These are phyloP conservation scores for Daubentonia madagascariensis DNA, from an alignment of 2,113 vertebrate genomes.

Conservation along the genomic window DNA sequence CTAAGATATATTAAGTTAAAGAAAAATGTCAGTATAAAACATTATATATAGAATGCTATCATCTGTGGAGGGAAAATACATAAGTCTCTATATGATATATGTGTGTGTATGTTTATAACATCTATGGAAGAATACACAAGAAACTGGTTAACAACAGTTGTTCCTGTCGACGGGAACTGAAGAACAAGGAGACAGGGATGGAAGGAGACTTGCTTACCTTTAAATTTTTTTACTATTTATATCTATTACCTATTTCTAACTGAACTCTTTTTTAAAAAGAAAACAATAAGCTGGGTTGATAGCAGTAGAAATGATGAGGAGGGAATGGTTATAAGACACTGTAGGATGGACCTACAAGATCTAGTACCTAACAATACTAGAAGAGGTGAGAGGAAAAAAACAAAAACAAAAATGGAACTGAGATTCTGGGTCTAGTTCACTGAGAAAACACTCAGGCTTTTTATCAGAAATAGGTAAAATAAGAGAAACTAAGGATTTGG, in stretches of 20 bases:
- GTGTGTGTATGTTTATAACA: not conserved
- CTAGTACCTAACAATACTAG: not conserved
- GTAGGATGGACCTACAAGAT: not conserved
- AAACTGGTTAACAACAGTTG: not conserved
- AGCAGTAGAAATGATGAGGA: not conserved
- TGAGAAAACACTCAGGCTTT: not conserved
- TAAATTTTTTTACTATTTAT: not conserved
- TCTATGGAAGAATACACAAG: not conserved
- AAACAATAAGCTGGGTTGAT: not conserved
- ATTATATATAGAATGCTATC: not conserved
- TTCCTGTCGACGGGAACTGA: not conserved
- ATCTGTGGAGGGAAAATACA: not conserved
- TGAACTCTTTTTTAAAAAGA: not conserved
- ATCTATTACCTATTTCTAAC: not conserved
- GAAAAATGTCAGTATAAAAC: not conserved
- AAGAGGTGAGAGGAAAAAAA: not conserved
- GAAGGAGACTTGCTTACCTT: not conserved
- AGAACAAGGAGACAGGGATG: not conserved
- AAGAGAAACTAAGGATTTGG: not conserved
- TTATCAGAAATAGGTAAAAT: not conserved
- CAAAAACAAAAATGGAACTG: not conserved
- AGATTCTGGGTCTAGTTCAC: not conserved
- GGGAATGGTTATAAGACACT: not conserved
- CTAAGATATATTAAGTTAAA: not conserved
- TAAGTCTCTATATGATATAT: not conserved